phyloP scores from a whole-genome alignment of 2,888 invertebrate genomes.

The Drepanosiphum platanoidis region DNA sequence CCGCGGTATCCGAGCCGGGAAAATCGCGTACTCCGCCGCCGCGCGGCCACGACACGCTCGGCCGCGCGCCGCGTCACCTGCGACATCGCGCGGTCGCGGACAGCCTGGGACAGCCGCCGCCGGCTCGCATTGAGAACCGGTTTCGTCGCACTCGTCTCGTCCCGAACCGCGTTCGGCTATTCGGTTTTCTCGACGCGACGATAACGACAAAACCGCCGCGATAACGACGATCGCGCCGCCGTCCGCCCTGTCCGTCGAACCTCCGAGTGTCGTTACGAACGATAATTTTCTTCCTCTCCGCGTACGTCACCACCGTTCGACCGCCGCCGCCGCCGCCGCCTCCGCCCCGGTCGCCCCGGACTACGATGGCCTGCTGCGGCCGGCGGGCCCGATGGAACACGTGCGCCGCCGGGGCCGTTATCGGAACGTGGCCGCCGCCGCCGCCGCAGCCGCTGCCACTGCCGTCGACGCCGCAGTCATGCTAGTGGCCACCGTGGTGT shows the following conservation, averaged over 20 bases:
- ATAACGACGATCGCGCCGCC: too few relatives aligned
- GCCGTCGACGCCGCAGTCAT: not conserved
- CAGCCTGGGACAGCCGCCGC: not conserved
- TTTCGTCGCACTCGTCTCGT: too few relatives aligned
- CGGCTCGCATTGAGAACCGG: not conserved
- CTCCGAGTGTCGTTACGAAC: too few relatives aligned
- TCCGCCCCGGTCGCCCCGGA: not conserved
- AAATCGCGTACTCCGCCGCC: not conserved
- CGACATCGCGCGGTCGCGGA: not conserved
- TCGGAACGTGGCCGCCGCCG: not conserved
- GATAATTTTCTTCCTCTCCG: too few relatives aligned
- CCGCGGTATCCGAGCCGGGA: not conserved
- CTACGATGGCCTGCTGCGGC: slow-evolving; percentile 39
- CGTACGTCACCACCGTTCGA: not conserved
- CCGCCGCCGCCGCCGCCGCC: not conserved
- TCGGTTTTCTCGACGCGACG: too few relatives aligned
- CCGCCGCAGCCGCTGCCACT: not conserved
- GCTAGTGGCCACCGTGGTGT: slow-evolving; percentile 59
- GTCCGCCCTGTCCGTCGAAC: not conserved
- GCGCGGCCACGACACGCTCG: not conserved
- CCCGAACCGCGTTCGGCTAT: not conserved
- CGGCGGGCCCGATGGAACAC: slow-evolving; percentile 15
- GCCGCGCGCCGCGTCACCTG: not conserved
- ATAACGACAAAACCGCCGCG: too few relatives aligned
- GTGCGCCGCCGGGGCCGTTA: not conserved